Conservation (phyloP, 1,140 invertebrate species). For the Pygmarrhopalites habei region DNA sequence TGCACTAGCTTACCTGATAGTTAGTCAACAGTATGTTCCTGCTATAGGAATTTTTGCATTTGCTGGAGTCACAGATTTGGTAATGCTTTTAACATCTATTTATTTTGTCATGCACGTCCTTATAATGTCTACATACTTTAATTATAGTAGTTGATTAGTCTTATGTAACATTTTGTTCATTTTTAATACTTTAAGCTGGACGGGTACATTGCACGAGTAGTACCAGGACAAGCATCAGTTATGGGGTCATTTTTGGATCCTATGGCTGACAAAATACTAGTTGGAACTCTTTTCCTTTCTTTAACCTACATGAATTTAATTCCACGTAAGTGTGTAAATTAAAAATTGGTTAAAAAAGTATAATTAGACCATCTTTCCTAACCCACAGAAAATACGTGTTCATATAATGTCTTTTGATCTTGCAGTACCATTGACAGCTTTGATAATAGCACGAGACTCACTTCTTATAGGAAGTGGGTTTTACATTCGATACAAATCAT, state of each 20-base stretch:
- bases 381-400: too few relatives aligned
- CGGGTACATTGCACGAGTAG: slow-evolving; percentile 91
- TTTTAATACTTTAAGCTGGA: slow-evolving; percentile 59
- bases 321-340: slow-evolving; percentile 49
- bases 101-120: slow-evolving; percentile 49
- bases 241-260: slow-evolving; percentile 94
- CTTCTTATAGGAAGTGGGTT: slow-evolving; percentile 73
- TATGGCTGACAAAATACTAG: slow-evolving; percentile 91
- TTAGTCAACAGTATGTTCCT: slow-evolving; percentile 63
- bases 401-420: too few relatives aligned
- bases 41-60: slow-evolving; percentile 65
- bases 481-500: slow-evolving; percentile 79
- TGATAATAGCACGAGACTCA: slow-evolving; percentile 78
- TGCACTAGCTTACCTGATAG: slow-evolving; percentile 73
- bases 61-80: slow-evolving; percentile 77
- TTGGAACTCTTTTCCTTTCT: slow-evolving; percentile 78
- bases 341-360: background rate
- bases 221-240: slow-evolving; percentile 80
- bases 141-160: background rate
- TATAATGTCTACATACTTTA: background rate
- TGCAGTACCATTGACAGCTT: slow-evolving; percentile 61
- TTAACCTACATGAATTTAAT: slow-evolving; percentile 77
- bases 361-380: background rate
- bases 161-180: background rate
- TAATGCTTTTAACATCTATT: too few relatives aligned